Base-by-base conservation (phyloP, 2,797 vertebrate genomes). In the Tokudaia tokunoshimensis region DNA sequence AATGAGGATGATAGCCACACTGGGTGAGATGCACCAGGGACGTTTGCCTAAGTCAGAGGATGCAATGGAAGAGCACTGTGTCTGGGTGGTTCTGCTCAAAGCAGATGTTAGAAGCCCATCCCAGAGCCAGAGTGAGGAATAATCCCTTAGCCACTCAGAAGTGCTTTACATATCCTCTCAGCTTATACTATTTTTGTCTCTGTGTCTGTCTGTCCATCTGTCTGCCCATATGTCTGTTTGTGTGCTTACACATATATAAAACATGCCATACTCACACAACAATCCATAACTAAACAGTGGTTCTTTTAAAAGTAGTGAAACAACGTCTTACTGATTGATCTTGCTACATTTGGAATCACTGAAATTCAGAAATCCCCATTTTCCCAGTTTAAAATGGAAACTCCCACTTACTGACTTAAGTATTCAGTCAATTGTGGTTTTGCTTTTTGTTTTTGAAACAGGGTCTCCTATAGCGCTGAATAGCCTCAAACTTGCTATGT, bases 201-300 rank as follows among this genome's bases (percentile, higher is more conserved):
- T 13, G 14, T 22, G 3, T 20, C 22, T 13, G 0, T 3, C 26
- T 52, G 0, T 47, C 7, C 19, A 1, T 22, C 17, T 6, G 0
- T 4, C 0, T 2, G 13, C 34, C 1, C 22, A 41, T 22, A 12
- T 74, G 72, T 61, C 10, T 52, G 20, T n/a, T 6, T 31, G 1
- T n/a, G 34, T 17, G 10, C 31, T 24, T 0, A 2, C 1, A 19
- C 0, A 17, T 13, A 1, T 5, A 3, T 1, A 24, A 26, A 61
- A 15, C 2, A 5, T 19, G 10, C 7, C 9, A 34, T 52, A 52
- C 24, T 72, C 29, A 12, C 0, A 3, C 26, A 63, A 82, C 41
- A 47, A 37, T 7, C n/a, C 20, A 0, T 37, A 3, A 41, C 50
- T 41, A 55, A 84, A 63, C n/a, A 85, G 31, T 26, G 11, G 59